phyloP scores from a whole-genome alignment of 2,888 invertebrate species.

The Dicyrtoma fusca region DNA sequence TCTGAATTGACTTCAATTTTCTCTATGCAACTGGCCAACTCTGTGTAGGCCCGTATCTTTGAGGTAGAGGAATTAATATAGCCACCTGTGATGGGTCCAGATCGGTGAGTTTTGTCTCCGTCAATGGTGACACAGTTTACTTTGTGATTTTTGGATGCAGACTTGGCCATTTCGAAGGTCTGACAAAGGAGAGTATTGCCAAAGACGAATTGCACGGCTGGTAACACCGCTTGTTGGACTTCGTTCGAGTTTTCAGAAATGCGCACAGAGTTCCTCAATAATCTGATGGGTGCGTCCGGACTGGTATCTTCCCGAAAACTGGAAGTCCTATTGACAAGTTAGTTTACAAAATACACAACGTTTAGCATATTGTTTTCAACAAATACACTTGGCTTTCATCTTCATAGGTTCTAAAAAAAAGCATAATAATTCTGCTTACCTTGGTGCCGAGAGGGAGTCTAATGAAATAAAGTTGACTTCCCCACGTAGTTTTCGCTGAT shows the following conservation, averaged over 20 bases:
- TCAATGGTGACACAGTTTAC: conserved; percentile 65
- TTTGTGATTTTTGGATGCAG: conserved; percentile 56
- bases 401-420: too few species aligned
- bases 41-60: neutral
- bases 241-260: too few species aligned
- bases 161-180: conserved; percentile 61
- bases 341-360: conserved; percentile 40
- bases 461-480: conserved; percentile 43
- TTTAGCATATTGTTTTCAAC: conserved; percentile 38
- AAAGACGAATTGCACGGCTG: conserved; percentile 60
- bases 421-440: too few species aligned
- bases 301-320: neutral
- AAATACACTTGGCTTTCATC: conserved; percentile 41
- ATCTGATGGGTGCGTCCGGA: conserved; percentile 3
- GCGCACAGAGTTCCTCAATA: too few species aligned
- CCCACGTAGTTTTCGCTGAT: conserved; percentile 37
- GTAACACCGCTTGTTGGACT: too few species aligned
- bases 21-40: neutral
- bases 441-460: conserved; percentile 19
- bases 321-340: neutral
- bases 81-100: conserved; percentile 47
- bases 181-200: conserved; percentile 62
- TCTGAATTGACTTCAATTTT: neutral
- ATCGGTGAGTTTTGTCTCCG: conserved; percentile 58
- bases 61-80: conserved; percentile 3